Conservation (phyloP, 2,888 invertebrate species). For the Leptinotarsa juncta region DNA sequence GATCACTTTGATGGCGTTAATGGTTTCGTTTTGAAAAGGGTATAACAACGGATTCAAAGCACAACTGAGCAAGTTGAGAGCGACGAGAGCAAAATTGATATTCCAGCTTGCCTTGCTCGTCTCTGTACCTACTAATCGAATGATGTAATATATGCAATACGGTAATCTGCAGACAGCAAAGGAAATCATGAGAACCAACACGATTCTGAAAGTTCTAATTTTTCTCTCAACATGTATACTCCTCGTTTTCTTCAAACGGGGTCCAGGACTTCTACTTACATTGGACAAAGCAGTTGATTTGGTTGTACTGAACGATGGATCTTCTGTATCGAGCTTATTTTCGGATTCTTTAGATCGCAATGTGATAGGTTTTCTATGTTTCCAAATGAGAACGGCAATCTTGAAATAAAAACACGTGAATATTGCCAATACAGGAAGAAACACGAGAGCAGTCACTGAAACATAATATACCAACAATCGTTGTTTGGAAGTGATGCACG, state of each 20-base stretch:
- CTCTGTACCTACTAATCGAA: slow-evolving; percentile 62
- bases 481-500: slow-evolving; percentile 55
- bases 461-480: slow-evolving; percentile 56
- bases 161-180: slow-evolving; percentile 69
- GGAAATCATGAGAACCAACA: slow-evolving; percentile 69
- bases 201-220: slow-evolving; percentile 70
- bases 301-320: slow-evolving; percentile 46
- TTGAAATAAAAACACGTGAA: slow-evolving; percentile 68
- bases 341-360: slow-evolving; percentile 42
- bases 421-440: slow-evolving; percentile 66
- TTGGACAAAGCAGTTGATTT: slow-evolving; percentile 47
- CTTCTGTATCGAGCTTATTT: slow-evolving; percentile 49
- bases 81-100: slow-evolving; percentile 67
- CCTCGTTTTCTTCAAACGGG: slow-evolving; percentile 49
- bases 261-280: slow-evolving; percentile 33
- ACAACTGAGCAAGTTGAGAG: slow-evolving; percentile 69
- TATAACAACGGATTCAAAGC: slow-evolving; percentile 72
- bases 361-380: slow-evolving; percentile 62
- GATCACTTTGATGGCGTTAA: slow-evolving; percentile 55
- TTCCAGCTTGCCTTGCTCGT: slow-evolving; percentile 62
- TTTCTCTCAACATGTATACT: slow-evolving; percentile 63
- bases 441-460: slow-evolving; percentile 61
- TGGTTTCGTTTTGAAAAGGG: slow-evolving; percentile 70
- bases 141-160: slow-evolving; percentile 68
- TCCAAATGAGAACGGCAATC: slow-evolving; percentile 68